phyloP scores from a whole-genome alignment of 2,113 vertebrate species.

The Nannospalax galili region DNA sequence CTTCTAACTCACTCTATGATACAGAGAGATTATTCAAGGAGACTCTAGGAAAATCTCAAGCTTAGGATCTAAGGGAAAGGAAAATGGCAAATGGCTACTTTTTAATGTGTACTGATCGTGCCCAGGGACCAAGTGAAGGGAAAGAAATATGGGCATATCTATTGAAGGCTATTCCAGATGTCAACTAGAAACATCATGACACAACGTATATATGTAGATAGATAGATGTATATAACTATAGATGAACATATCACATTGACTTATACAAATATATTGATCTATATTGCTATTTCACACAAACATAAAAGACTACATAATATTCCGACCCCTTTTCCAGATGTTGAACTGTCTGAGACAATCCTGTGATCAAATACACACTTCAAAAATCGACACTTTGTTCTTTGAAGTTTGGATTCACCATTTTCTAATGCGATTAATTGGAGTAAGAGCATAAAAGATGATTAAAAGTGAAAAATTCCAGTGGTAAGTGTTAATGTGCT shows the following conservation, averaged over 20 bases:
- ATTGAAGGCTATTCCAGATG: no score
- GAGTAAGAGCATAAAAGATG: conserved; percentile 18
- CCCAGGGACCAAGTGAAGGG: not conserved
- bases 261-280: rapidly evolving
- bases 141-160: not conserved
- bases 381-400: not conserved
- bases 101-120: no score
- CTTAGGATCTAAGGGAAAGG: not conserved
- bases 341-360: not conserved
- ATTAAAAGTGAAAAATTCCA: conserved; percentile 26
- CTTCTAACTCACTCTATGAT: rapidly evolving
- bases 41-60: not conserved
- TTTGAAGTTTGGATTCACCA: not conserved
- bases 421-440: conserved; percentile 37
- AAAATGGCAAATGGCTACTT: not conserved
- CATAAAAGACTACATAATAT: rapidly evolving
- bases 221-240: not conserved
- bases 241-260: rapidly evolving
- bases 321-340: not conserved
- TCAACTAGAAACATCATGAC: rapidly evolving
- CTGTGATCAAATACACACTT: not conserved
- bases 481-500: conserved; percentile 49
- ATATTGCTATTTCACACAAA: rapidly evolving
- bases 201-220: rapidly evolving
- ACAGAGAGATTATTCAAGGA: not conserved